These are phyloP conservation scores for Mesocentrotus franciscanus DNA, from an alignment of 53 echinoderm and acorn worm genomes.

Conservation along the genomic window DNA sequence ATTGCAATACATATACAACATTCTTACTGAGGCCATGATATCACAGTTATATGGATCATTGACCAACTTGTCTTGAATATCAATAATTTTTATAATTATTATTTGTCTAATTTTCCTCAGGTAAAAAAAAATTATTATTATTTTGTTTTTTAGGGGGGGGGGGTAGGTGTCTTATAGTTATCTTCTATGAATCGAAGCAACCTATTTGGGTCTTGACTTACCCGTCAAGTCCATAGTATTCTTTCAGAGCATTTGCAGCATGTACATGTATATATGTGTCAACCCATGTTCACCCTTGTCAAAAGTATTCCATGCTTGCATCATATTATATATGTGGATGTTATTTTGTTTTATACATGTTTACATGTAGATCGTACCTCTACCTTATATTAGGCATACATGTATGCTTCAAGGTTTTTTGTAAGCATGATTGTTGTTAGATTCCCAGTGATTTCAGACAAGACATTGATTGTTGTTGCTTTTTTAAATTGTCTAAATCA, in stretches of 20 bases:
- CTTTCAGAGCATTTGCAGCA: background rate
- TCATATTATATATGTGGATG: background rate
- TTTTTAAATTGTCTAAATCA: no score
- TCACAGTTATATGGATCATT: no score
- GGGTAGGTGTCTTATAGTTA: background rate
- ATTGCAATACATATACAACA: no score
- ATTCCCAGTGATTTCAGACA: background rate
- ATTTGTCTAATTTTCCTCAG: no score
- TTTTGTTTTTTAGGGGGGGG: no score
- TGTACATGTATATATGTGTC: background rate
- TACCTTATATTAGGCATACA: background rate
- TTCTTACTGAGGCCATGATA: no score
- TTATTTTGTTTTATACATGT: background rate
- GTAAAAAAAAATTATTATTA: no score
- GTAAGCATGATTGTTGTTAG: background rate
- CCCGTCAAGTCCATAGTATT: background rate
- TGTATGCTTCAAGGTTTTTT: background rate
- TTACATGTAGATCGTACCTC: background rate
- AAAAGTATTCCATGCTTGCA: background rate
- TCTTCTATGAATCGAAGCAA: background rate
- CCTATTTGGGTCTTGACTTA: background rate
- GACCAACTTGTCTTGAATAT: no score
- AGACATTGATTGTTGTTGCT: background rate
- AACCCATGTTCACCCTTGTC: background rate
- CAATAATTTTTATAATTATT: no score